Conservation (phyloP, 2,797 vertebrate genomes). For the Octomys mimax region DNA sequence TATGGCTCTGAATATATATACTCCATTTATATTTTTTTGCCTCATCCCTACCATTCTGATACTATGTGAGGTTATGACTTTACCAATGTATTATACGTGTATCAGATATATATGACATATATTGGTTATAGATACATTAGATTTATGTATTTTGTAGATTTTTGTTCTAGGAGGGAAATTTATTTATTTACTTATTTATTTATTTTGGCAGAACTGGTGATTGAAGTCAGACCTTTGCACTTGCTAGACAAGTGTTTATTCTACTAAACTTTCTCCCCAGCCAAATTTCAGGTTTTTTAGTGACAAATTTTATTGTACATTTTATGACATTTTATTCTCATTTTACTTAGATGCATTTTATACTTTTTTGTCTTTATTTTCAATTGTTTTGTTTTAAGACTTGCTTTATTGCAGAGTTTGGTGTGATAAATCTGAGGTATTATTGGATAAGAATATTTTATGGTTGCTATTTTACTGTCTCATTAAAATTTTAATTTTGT, state of each 20-base stretch:
- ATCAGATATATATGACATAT: not conserved
- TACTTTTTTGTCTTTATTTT: not conserved
- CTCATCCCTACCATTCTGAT: not conserved
- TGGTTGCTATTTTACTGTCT: not conserved
- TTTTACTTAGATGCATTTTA: not conserved
- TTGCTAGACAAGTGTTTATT: no score
- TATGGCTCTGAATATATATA: not conserved
- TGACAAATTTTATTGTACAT: not conserved
- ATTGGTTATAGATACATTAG: not conserved
- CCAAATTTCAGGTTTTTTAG: not conserved
- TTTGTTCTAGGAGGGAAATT: not conserved
- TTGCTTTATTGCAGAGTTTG: not conserved
- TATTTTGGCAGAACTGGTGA: no score
- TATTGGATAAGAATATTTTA: not conserved
- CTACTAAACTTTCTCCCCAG: no score
- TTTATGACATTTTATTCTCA: not conserved
- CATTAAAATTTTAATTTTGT: not conserved
- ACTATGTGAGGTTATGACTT: not conserved
- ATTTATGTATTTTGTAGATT: not conserved
- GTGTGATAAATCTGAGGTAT: not conserved
- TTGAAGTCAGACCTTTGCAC: no score
- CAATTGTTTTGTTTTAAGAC: not conserved
- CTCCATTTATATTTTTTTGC: not conserved
- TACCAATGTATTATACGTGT: not conserved
- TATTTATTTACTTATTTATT: not conserved